A percentile compares a stretch with the other conserved stretches of the same genome.
Conservation (phyloP, 2,797 vertebrate species). For the Cyclopterus lumpus region DNA sequence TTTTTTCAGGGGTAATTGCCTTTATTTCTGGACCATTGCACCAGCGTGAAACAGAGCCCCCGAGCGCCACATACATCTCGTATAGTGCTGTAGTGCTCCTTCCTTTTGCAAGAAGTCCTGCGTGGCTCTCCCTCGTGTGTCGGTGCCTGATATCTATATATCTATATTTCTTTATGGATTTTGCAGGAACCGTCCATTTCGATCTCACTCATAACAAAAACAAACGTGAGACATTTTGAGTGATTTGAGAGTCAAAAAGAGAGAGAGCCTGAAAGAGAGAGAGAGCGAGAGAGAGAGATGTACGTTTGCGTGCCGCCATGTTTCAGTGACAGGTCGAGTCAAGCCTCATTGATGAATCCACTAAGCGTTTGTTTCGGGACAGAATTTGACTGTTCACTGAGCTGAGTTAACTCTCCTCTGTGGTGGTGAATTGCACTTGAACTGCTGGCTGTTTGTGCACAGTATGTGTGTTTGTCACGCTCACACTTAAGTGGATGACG, state of each 20-base stretch:
- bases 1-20: slow-evolving; percentile 74
- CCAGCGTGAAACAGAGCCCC: slow-evolving; percentile 66
- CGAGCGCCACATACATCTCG: slow-evolving; percentile 66
- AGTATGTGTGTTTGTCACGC: slow-evolving; percentile 17
- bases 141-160: neutral
- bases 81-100: slow-evolving; percentile 29
- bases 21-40: slow-evolving; percentile 73
- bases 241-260: slow-evolving; percentile 2
- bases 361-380: slow-evolving; percentile 60
- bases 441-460: neutral
- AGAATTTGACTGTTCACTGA: slow-evolving; percentile 37
- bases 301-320: slow-evolving; percentile 24
- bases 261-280: slow-evolving; percentile 1
- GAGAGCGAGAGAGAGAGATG: slow-evolving; percentile 3
- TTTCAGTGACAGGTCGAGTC: slow-evolving; percentile 56
- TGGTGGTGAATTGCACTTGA: neutral
- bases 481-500: neutral
- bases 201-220: neutral
- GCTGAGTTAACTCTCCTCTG: slow-evolving; percentile 23
- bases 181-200: neutral
- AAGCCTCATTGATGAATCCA: slow-evolving; percentile 70
- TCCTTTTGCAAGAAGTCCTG: neutral
- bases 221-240: slow-evolving; percentile 3
- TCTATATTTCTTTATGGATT: neutral
- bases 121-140: neutral